phyloP scores from a whole-genome alignment of 2,797 vertebrate genomes.

The Leptatherina wallacei region DNA sequence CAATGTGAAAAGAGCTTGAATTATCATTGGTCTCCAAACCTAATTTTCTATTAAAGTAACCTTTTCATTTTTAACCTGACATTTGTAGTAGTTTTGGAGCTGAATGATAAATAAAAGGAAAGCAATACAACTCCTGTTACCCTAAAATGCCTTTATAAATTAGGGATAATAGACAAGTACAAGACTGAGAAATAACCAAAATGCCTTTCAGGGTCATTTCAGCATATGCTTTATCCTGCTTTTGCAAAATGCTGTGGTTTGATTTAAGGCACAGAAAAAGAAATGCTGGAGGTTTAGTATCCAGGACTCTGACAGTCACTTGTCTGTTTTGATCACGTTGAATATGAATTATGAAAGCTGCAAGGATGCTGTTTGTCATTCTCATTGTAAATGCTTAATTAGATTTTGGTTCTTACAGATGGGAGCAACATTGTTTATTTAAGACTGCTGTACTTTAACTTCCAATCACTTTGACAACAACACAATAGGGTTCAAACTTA shows the following conservation, averaged over 20 bases:
- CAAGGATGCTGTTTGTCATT: slow-evolving; percentile 46
- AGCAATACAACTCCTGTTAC: slow-evolving; percentile 44
- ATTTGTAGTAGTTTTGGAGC: slow-evolving; percentile 49
- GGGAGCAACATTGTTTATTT: slow-evolving; percentile 53
- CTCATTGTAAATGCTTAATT: slow-evolving; percentile 58
- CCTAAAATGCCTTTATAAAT: slow-evolving; percentile 30
- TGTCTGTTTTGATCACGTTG: slow-evolving; percentile 46
- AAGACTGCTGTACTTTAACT: slow-evolving; percentile 32
- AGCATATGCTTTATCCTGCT: slow-evolving; percentile 6
- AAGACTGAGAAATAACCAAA: slow-evolving; percentile 26
- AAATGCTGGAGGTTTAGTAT: slow-evolving; percentile 21
- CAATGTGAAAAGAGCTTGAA: no score
- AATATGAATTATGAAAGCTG: slow-evolving; percentile 51
- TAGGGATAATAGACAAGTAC: slow-evolving; percentile 26
- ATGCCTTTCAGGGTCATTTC: slow-evolving; percentile 22
- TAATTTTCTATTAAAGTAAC: not conserved
- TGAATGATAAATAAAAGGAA: slow-evolving; percentile 54
- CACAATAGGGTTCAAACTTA: slow-evolving; percentile 31
- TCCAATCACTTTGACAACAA: slow-evolving; percentile 42
- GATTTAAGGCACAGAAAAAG: slow-evolving; percentile 15
- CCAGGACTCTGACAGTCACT: slow-evolving; percentile 20
- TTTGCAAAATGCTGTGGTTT: slow-evolving; percentile 7
- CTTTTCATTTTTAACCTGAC: not conserved
- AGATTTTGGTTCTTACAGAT: slow-evolving; percentile 47
- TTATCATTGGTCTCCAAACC: not conserved